Percentiles rank a stretch among this genome's conserved stretches.
These are phyloP conservation scores for Argyresthia goedartella DNA, from an alignment of 2,888 invertebrate species.

Conservation along the genomic window DNA sequence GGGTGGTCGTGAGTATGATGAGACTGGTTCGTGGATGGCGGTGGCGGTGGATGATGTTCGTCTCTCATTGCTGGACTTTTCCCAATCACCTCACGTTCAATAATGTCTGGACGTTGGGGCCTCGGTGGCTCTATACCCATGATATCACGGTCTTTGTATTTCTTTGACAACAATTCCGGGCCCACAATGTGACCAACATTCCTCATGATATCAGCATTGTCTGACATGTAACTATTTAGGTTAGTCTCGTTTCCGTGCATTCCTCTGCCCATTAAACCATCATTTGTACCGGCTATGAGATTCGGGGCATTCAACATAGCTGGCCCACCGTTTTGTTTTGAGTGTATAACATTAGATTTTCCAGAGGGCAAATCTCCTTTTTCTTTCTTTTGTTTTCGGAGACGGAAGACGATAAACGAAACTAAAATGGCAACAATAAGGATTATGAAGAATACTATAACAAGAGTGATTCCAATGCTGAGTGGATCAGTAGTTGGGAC, in stretches of 20 bases:
- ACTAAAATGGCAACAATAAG: conserved; percentile 89
- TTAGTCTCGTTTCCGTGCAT: conserved; percentile 79
- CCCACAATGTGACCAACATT: conserved; percentile 85
- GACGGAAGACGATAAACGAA: conserved; percentile 92
- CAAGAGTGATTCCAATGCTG: conserved; percentile 92
- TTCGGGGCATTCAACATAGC: conserved; percentile 79
- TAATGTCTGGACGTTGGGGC: conserved; percentile 93
- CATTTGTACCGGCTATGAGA: conserved; percentile 75
- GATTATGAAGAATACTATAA: conserved; percentile 94
- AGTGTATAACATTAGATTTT: conserved; percentile 77
- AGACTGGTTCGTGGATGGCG: conserved; percentile 78
- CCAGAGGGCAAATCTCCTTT: conserved; percentile 77
- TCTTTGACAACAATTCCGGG: conserved; percentile 89
- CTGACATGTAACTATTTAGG: conserved; percentile 78
- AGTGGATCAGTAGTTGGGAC: conserved; percentile 87
- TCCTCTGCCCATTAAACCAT: conserved; percentile 76
- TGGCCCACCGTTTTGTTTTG: conserved; percentile 82
- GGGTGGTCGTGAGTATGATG: conserved; percentile 82
- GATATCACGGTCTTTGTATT: conserved; percentile 89
- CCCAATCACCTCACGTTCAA: conserved; percentile 88
- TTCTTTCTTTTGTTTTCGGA: conserved; percentile 89
- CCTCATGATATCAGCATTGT: conserved; percentile 80
- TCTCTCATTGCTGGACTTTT: conserved; percentile 85
- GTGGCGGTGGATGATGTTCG: conserved; percentile 85
- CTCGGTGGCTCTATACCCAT: conserved; percentile 78